These are phyloP conservation scores for Argopecten irradians DNA, from an alignment of 1,140 invertebrate species.

Conservation along the genomic window DNA sequence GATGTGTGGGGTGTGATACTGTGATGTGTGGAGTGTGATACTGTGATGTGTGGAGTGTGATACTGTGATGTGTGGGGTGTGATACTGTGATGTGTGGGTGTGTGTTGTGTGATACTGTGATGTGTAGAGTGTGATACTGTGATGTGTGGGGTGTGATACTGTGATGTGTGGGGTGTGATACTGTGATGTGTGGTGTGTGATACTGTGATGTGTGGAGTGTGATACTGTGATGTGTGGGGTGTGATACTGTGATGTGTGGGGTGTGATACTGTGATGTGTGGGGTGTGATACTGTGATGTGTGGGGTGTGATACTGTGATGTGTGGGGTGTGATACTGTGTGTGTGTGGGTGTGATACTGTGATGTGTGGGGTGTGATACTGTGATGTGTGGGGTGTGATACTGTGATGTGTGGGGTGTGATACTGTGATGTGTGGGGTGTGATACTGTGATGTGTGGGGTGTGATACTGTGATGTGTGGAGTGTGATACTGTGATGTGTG, in stretches of 20 bases:
- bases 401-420: not conserved
- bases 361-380: not conserved
- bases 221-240: not conserved
- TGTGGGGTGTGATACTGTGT: not conserved
- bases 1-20: not conserved
- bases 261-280: not conserved
- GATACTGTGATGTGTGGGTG: not conserved
- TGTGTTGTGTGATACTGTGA: not conserved
- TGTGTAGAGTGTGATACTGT: not conserved
- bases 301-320: not conserved
- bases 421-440: not conserved
- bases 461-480: not conserved
- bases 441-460: not conserved
- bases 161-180: not conserved
- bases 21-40: not conserved
- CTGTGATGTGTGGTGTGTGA: not conserved
- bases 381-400: not conserved
- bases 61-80: not conserved
- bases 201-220: not conserved
- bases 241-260: not conserved
- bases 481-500: not conserved
- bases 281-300: not conserved
- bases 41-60: not conserved
- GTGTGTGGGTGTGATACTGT: too few species aligned
- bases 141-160: not conserved